Conservation (phyloP, 1,140 invertebrate species). For the Drosophila leontia region DNA sequence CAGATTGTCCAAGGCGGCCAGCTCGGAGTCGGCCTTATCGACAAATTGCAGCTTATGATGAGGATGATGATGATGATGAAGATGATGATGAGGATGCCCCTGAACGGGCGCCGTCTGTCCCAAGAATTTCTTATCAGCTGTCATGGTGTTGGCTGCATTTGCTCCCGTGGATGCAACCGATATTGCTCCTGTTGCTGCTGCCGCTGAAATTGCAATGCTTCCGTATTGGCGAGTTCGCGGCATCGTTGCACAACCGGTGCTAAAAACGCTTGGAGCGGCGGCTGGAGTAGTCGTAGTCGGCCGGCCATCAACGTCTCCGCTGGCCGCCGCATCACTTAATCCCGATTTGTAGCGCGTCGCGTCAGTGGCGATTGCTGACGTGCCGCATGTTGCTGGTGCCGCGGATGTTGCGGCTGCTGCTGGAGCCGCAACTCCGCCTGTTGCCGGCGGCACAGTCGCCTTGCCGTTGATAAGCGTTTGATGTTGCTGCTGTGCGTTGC, state of each 20-base stretch:
- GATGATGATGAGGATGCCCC: constrained; percentile 36
- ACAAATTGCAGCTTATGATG: constrained; percentile 78
- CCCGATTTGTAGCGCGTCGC: constrained; percentile 81
- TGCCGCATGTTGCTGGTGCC: constrained; percentile 47
- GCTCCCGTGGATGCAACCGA: constrained; percentile 12
- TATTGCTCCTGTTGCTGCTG: constrained; percentile 18
- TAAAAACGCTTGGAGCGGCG: constrained; percentile 64
- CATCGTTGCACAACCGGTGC: constrained; percentile 83
- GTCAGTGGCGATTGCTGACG: constrained; percentile 77
- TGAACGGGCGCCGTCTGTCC: constrained; percentile 54
- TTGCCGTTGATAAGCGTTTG: constrained; percentile 72
- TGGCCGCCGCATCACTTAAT: constrained; percentile 78
- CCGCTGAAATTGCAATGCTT: constrained; percentile 55
- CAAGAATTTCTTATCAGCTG: constrained; percentile 83
- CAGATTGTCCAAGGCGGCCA: constrained; percentile 76
- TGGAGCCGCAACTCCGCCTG: constrained; percentile 24
- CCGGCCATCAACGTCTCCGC: constrained; percentile 67
- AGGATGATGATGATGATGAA: constrained; percentile 14
- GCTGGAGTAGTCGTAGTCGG: constrained; percentile 37
- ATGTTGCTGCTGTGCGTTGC: constrained; percentile 53
- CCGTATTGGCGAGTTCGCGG: constrained; percentile 80
- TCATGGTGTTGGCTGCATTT: constrained; percentile 61
- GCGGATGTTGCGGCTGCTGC: constrained; percentile 10
- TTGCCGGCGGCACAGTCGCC: constrained; percentile 47
- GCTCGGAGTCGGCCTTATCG: constrained; percentile 71